Evolutionary conservation across 2,888 invertebrate species (phyloP), one percentile per base, ranked within the genome.

Genomic region (Coelogynopora nodosa): DNA sequence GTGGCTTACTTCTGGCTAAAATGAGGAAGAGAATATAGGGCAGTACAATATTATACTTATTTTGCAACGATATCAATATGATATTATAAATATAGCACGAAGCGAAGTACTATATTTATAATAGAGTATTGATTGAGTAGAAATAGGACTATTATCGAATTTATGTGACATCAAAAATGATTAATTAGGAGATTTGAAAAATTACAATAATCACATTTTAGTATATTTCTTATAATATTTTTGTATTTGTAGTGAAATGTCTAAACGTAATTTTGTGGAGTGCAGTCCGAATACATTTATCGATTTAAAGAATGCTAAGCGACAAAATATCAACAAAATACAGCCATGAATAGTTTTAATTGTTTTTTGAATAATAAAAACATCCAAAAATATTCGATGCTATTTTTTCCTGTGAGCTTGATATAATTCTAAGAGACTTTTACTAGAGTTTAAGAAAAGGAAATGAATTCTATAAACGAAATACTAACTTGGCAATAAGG

Each of bases 361-460:
- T 74, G 74, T 74, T 74, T 74, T 74, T 74, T 74, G 74, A 74
- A 26, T n/a, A 74, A 74, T 74, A 74, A 74, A 74, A 74, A 74
- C 74, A 74, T 74, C 2, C 27, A 23, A 26, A n/a, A n/a, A 74
- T 74, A n/a, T 74, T 74, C 49, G 49, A 49, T 49, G 49, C 49
- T 49, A 18, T 49, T 49, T 49, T 23, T 74, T 74, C 18, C 74
- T 74, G 74, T 74, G 27, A 74, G 74, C 74, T 74, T 74, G 74
- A 74, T 74, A 74, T 74, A n/a, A 74, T 74, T 74, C 74, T 74
- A 26, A 74, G 74, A 74, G 74, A 74, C 74, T 74, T 49, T 49
- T 49, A 49, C 49, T 13, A 5, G 10, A 49, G 49, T 49, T 49
- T 49, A 18, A 49, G 18, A 49, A 49, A 49, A 49, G 49, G 5